These are phyloP conservation scores for Cybosia mesomella DNA, from an alignment of 2,888 invertebrate species.

Conservation along the genomic window DNA sequence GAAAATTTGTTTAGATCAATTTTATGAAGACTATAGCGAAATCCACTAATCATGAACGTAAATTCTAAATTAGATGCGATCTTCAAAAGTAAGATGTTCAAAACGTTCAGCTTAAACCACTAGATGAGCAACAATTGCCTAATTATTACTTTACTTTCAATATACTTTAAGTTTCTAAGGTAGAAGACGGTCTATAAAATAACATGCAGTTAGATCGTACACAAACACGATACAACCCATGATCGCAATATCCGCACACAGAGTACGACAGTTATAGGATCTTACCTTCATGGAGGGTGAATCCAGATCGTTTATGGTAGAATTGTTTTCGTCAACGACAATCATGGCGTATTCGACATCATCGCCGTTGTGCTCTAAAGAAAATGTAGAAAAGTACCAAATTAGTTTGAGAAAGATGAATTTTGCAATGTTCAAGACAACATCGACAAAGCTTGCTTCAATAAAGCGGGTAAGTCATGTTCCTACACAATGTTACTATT, in stretches of 20 bases:
- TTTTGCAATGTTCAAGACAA: constrained; percentile 54
- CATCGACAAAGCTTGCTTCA: constrained; percentile 78
- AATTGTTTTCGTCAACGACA: constrained; percentile 95
- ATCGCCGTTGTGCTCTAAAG: constrained; percentile 88
- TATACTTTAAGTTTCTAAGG: constrained; percentile 26
- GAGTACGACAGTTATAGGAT: constrained; percentile 21
- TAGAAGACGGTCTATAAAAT: constrained; percentile 38
- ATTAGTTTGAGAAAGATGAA: constrained; percentile 22
- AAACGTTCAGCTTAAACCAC: constrained; percentile 38
- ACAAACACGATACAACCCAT: constrained; percentile 35
- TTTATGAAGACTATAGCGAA: constrained; percentile 20
- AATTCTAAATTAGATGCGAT: constrained; percentile 4
- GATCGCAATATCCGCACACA: constrained; percentile 24
- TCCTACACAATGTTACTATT: constrained; percentile 39
- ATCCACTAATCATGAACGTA: constrained; percentile 42
- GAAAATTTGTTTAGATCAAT: constrained; percentile 27
- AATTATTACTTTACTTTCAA: constrained; percentile 34
- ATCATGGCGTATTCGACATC: constrained; percentile 96
- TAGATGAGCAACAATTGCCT: constrained; percentile 24
- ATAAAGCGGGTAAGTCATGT: constrained; percentile 68
- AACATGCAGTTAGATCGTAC: constrained; percentile 53
- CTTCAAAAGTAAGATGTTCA: constrained; percentile 22
- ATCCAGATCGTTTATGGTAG: constrained; percentile 93
- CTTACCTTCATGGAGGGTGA: constrained; percentile 95
- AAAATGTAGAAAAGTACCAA: constrained; percentile 45